Evolutionary conservation across 2,113 vertebrate species (phyloP).

Genomic region (Mormoops blainvillei): DNA sequence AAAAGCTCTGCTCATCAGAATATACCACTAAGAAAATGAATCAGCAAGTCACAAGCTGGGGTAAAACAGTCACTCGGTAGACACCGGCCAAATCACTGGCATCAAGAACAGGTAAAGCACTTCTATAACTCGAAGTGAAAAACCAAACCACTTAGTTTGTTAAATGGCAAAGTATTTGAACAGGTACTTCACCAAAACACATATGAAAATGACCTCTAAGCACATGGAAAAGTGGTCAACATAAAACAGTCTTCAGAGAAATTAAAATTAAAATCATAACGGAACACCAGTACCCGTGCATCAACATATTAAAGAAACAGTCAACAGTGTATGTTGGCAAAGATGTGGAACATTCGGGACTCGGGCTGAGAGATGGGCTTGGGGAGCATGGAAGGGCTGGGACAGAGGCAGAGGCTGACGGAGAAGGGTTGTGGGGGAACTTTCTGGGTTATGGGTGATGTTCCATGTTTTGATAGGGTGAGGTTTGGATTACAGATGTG

Average conservation of each 20-base stretch:
- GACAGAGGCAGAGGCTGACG: background rate
- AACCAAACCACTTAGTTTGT: no score
- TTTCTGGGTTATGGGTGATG: background rate
- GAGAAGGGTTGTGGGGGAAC: rapidly evolving
- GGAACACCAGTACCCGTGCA: background rate
- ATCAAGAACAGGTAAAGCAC: background rate
- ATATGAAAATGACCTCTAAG: no score
- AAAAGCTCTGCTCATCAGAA: background rate
- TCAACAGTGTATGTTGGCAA: background rate
- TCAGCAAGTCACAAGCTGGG: background rate
- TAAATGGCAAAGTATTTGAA: no score
- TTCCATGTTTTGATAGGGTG: background rate
- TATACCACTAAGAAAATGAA: background rate
- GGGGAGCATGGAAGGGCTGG: background rate
- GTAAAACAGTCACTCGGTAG: background rate
- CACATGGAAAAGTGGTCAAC: no score
- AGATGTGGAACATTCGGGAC: background rate
- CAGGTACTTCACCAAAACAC: no score
- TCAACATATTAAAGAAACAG: background rate
- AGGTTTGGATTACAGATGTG: background rate
- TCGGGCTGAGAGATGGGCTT: rapidly evolving
- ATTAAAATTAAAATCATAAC: no score
- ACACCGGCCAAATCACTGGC: background rate
- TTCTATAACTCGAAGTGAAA: no score
- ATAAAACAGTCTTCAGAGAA: no score